Evolutionary conservation across 30 jellyfish, hydroid and myxozoan species (phyloP).

Genomic region (Hydractinia echinata): DNA sequence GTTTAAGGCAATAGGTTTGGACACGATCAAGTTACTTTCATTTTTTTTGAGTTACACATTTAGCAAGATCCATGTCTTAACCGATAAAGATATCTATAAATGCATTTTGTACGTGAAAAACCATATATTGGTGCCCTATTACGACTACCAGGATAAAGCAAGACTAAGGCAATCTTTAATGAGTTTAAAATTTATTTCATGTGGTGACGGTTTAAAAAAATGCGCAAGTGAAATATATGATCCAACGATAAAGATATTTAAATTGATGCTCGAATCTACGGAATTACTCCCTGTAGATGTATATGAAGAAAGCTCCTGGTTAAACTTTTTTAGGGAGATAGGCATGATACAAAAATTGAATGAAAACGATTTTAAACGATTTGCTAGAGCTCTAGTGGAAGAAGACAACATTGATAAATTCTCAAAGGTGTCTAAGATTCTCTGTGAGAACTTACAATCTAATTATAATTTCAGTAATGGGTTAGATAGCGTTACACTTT

Average conservation of each 20-base stretch:
- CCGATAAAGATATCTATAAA: constrained; percentile 13
- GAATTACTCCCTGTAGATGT: constrained; percentile 42
- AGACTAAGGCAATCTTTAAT: too few species aligned
- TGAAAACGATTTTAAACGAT: constrained; percentile 15
- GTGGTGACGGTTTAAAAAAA: neutral
- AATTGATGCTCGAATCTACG: constrained; percentile 26
- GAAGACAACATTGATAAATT: constrained; percentile 12
- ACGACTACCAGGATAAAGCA: too few species aligned
- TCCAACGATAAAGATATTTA: constrained; percentile 37
- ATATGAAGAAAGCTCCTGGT: neutral
- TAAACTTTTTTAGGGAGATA: constrained; percentile 23
- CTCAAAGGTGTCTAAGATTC: neutral
- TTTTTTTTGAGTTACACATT: too few species aligned
- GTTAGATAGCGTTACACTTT: constrained; percentile 10
- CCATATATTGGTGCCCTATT: neutral
- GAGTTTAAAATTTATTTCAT: too few species aligned
- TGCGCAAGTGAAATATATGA: constrained; percentile 30
- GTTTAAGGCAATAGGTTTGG: too few species aligned
- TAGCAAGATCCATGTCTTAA: too few species aligned
- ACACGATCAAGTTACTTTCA: too few species aligned
- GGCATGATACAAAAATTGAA: constrained; percentile 36
- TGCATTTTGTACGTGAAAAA: constrained; percentile 35
- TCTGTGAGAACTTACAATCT: neutral
- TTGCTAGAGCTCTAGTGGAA: constrained; percentile 34
- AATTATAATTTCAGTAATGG: neutral